Evolutionary conservation across 2,113 vertebrate species (phyloP).

Genomic region (Polyodon spathula): DNA sequence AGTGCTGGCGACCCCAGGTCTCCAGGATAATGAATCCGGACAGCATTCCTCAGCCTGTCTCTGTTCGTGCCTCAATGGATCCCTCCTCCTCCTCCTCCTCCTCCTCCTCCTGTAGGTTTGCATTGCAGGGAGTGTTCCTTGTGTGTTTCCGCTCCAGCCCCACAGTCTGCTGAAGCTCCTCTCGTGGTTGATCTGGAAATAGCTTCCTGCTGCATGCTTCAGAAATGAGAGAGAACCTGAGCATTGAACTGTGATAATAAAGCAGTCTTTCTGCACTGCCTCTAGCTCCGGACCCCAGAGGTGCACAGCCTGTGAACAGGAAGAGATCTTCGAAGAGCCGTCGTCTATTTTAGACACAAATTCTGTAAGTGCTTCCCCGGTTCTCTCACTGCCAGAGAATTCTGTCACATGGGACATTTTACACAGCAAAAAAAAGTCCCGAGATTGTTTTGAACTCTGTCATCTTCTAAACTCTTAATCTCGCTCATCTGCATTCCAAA

Average conservation of each 20-base stretch:
- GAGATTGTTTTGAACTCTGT: neutral
- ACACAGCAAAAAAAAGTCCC: neutral
- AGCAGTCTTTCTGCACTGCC: neutral
- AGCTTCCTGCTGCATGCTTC: no score
- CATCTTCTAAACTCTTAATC: neutral
- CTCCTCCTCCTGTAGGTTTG: neutral
- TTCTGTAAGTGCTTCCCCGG: constrained; percentile 42
- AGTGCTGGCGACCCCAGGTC: no score
- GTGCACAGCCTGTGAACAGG: constrained; percentile 77
- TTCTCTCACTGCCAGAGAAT: no score
- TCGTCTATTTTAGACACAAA: constrained; percentile 68
- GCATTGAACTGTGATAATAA: neutral
- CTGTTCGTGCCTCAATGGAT: no score
- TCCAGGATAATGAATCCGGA: no score
- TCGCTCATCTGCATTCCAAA: neutral
- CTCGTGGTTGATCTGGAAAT: no score
- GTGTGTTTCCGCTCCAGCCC: neutral
- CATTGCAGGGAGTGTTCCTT: neutral
- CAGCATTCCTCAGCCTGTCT: no score
- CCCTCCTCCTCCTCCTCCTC: no score
- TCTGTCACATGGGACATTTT: neutral
- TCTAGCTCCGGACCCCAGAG: constrained; percentile 75
- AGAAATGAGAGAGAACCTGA: no score
- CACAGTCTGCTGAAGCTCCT: neutral
- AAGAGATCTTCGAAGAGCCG: constrained; percentile 81